phyloP scores from a whole-genome alignment of 2,888 invertebrate species.

The Pogonocherus hispidulus region DNA sequence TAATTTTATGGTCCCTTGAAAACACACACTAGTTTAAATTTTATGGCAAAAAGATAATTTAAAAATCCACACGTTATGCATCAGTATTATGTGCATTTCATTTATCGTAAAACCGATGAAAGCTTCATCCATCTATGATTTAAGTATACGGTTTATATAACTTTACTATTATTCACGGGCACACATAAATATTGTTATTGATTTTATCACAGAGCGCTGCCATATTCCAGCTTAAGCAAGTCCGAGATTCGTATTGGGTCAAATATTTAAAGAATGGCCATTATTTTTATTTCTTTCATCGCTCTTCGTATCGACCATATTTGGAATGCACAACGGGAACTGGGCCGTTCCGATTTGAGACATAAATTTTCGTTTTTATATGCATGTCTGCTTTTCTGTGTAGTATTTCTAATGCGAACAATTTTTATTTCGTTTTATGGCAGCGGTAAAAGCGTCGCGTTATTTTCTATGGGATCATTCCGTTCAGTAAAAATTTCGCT shows the following conservation, averaged over 20 bases:
- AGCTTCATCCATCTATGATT: too few species aligned
- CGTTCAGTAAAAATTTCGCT: neutral
- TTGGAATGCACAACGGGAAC: neutral
- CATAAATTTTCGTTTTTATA: constrained; percentile 1
- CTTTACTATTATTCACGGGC: too few species aligned
- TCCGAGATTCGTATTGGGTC: neutral
- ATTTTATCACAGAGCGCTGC: neutral
- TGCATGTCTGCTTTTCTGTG: neutral
- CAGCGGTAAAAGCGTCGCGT: neutral
- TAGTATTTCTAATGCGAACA: neutral
- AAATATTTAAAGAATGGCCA: neutral
- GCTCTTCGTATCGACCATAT: neutral
- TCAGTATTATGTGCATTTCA: too few species aligned
- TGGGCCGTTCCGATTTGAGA: neutral
- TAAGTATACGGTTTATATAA: too few species aligned
- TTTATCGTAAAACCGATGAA: too few species aligned
- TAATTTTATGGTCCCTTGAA: too few species aligned
- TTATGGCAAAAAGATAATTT: too few species aligned
- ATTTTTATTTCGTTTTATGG: neutral
- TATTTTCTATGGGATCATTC: neutral
- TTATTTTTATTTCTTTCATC: neutral
- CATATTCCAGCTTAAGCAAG: neutral
- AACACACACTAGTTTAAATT: too few species aligned
- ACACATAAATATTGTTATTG: too few species aligned
- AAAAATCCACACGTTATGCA: too few species aligned